A percentile compares a stretch with the other conserved stretches of the same genome.
Evolutionary conservation across 1,140 invertebrate genomes (phyloP).

Genomic region (Mya arenaria): DNA sequence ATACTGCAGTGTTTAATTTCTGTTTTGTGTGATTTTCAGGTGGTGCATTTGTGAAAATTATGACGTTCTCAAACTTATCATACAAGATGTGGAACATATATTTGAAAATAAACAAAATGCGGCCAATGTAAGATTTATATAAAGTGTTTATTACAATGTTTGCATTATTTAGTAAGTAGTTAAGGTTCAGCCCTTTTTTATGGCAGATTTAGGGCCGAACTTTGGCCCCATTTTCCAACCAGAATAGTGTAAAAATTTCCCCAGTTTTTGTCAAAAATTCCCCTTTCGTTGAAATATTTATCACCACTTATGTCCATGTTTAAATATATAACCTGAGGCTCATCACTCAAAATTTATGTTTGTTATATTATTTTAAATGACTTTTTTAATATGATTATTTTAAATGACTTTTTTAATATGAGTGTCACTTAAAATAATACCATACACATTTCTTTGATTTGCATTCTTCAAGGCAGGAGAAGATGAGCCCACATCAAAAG

Average conservation of each 20-base stretch:
- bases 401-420: background rate
- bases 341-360: background rate
- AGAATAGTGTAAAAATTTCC: background rate
- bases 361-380: background rate
- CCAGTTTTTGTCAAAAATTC: background rate
- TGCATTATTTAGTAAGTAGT: background rate
- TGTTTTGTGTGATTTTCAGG: too few relatives aligned
- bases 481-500: slow-evolving; percentile 19
- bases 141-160: background rate
- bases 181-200: background rate
- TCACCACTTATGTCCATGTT: too few relatives aligned
- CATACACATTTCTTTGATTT: background rate
- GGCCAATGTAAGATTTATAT: slow-evolving; percentile 56
- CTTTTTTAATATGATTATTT: background rate
- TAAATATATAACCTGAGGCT: background rate
- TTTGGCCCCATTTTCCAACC: background rate
- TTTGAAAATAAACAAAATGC: slow-evolving; percentile 88
- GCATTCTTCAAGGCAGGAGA: background rate
- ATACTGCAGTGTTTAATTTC: too few relatives aligned
- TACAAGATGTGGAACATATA: slow-evolving; percentile 90
- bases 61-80: slow-evolving; percentile 90
- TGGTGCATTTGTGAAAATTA: slow-evolving; percentile 93
- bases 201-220: background rate
- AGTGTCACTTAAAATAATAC: background rate
- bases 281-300: too few relatives aligned